Percentiles rank a stretch among this genome's conserved stretches.
Conservation (phyloP, 2,888 invertebrate species). For the Oxyscelio sp. region DNA sequence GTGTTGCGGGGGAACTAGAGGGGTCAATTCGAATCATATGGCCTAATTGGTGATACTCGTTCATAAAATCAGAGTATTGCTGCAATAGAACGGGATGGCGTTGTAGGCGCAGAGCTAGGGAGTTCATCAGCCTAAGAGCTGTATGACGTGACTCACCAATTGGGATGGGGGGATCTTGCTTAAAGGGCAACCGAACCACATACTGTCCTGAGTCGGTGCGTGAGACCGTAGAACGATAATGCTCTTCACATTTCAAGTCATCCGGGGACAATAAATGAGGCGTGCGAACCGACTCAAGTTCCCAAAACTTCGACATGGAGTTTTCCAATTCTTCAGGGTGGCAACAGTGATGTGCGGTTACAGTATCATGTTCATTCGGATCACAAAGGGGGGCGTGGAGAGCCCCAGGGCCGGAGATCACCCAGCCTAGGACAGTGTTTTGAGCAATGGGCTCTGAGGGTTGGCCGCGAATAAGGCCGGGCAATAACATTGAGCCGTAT, state of each 20-base stretch:
- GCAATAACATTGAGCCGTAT: neutral
- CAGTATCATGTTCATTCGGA: no score
- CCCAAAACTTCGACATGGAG: neutral
- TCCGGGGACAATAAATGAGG: neutral
- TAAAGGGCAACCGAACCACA: slow-evolving; percentile 26
- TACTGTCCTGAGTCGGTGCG: neutral
- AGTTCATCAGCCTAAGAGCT: neutral
- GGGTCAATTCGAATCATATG: neutral
- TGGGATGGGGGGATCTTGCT: neutral
- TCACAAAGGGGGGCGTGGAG: no score
- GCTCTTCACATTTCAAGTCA: neutral
- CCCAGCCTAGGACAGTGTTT: no score
- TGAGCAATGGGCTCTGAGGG: no score
- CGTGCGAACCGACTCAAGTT: neutral
- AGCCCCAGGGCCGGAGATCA: no score
- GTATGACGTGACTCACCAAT: slow-evolving; percentile 3
- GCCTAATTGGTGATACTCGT: neutral
- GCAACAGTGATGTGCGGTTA: no score
- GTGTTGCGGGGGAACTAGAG: neutral
- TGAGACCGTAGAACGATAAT: no score
- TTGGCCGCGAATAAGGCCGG: neutral
- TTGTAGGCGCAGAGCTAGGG: neutral
- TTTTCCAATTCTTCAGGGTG: no score
- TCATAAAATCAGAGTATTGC: neutral
- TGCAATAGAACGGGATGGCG: neutral